Conservation (phyloP, 2,113 vertebrate species). For the Sinosuthora webbiana region DNA sequence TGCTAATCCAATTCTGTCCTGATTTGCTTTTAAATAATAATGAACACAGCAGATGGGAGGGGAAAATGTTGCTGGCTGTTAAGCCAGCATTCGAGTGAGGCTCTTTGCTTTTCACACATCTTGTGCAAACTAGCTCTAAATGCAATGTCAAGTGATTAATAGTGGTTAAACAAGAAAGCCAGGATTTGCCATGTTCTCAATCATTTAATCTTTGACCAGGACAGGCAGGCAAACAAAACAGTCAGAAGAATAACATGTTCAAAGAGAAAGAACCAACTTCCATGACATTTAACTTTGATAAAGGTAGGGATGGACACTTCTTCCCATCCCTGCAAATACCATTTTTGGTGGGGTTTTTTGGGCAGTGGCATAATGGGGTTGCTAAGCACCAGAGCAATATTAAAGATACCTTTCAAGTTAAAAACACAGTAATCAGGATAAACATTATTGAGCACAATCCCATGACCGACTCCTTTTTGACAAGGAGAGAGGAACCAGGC, state of each 20-base stretch:
- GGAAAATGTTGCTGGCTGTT: neutral
- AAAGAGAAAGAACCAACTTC: neutral
- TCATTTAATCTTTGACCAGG: neutral
- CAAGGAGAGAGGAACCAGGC: neutral
- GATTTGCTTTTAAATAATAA: conserved; percentile 57
- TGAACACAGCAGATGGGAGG: conserved; percentile 24
- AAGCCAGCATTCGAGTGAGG: neutral
- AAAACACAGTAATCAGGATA: neutral
- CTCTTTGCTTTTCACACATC: conserved; percentile 16
- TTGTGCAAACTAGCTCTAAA: conserved; percentile 54
- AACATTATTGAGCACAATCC: neutral
- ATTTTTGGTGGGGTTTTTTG: neutral
- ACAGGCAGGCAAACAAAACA: neutral
- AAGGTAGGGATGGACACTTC: neutral
- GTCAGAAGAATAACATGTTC: neutral
- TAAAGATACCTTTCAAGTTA: neutral
- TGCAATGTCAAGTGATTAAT: conserved; percentile 28
- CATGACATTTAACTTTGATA: neutral
- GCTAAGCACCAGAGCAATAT: neutral
- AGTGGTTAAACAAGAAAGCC: conserved; percentile 31
- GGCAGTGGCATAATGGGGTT: accelerated
- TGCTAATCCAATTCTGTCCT: conserved; percentile 49
- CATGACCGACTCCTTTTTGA: neutral
- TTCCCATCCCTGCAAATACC: neutral
- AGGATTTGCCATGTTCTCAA: conserved; percentile 7